Evolutionary conservation across 2,797 vertebrate genomes (phyloP).

Genomic region (Choloepus didactylus): DNA sequence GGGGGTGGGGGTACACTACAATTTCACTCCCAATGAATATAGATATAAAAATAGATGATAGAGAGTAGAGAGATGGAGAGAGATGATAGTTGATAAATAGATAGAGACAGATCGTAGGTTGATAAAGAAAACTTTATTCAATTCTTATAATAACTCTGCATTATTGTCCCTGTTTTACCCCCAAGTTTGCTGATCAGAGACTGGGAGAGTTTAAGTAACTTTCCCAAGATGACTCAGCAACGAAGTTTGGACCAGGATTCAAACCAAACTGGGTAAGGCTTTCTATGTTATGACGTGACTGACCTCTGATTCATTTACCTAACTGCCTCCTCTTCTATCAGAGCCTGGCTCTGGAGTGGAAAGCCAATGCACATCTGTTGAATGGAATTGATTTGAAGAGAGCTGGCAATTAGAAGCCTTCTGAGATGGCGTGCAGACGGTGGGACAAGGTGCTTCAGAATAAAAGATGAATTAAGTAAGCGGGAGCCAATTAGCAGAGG

Average conservation of each 20-base stretch:
- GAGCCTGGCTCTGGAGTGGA: not conserved
- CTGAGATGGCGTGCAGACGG: not conserved
- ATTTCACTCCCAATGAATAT: too few species aligned
- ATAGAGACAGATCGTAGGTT: not conserved
- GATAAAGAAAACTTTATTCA: not conserved
- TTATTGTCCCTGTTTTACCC: not conserved
- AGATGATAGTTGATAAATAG: not conserved
- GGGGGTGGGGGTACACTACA: too few species aligned
- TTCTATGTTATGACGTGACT: rapidly evolving
- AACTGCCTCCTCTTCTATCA: not conserved
- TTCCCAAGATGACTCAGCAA: not conserved
- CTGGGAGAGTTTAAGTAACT: not conserved
- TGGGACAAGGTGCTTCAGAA: slow-evolving; percentile 45
- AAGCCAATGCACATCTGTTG: slow-evolving; percentile 48
- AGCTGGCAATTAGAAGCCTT: slow-evolving; percentile 56
- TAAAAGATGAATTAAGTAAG: slow-evolving; percentile 71
- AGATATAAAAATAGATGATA: not conserved
- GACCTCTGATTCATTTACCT: not conserved
- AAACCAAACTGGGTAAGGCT: not conserved
- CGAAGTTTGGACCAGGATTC: not conserved
- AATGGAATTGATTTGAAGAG: slow-evolving; percentile 59
- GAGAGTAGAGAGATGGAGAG: not conserved
- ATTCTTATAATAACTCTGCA: not conserved
- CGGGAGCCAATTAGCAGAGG: slow-evolving; percentile 67
- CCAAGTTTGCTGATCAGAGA: not conserved